phyloP scores from a whole-genome alignment of 1,140 invertebrate genomes.

The Pentalonia nigronervosa region DNA sequence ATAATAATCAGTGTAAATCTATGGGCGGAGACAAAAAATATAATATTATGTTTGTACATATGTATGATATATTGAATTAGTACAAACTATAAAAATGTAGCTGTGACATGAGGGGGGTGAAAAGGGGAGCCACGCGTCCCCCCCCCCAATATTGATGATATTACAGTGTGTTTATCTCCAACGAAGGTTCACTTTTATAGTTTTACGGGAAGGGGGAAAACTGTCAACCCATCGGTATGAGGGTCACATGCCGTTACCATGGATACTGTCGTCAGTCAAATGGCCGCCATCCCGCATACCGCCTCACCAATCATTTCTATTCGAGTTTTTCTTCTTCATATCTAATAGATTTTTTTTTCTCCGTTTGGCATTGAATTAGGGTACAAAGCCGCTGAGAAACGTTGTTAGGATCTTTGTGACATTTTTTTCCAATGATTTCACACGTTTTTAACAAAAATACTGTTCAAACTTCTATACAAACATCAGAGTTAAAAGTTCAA shows the following conservation, averaged over 20 bases:
- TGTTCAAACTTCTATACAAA: neutral
- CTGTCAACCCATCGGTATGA: slow-evolving; percentile 52
- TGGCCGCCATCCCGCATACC: slow-evolving; percentile 50
- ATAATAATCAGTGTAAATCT: slow-evolving; percentile 29
- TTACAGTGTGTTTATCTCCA: slow-evolving; percentile 31
- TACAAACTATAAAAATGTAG: neutral
- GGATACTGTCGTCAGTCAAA: slow-evolving; percentile 54
- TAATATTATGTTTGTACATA: too few species aligned
- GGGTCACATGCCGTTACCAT: slow-evolving; percentile 53
- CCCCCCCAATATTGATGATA: neutral
- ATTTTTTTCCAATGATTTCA: neutral
- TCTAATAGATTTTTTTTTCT: slow-evolving; percentile 42
- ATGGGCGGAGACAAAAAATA: slow-evolving; percentile 29
- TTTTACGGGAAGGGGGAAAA: slow-evolving; percentile 37
- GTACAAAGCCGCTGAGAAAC: neutral
- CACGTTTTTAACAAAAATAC: slow-evolving; percentile 4
- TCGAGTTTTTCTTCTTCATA: slow-evolving; percentile 14
- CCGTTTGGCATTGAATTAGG: neutral
- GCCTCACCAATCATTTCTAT: slow-evolving; percentile 41
- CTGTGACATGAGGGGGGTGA: neutral
- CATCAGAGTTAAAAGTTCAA: neutral
- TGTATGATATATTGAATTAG: slow-evolving; percentile 26
- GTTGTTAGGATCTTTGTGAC: neutral
- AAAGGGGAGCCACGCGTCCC: slow-evolving; percentile 10
- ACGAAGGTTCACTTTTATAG: neutral